A percentile compares a stretch with the other conserved stretches of the same genome.
These are phyloP conservation scores for Cosmopolites sordidus DNA, from an alignment of 2,888 invertebrate species.

Conservation along the genomic window DNA sequence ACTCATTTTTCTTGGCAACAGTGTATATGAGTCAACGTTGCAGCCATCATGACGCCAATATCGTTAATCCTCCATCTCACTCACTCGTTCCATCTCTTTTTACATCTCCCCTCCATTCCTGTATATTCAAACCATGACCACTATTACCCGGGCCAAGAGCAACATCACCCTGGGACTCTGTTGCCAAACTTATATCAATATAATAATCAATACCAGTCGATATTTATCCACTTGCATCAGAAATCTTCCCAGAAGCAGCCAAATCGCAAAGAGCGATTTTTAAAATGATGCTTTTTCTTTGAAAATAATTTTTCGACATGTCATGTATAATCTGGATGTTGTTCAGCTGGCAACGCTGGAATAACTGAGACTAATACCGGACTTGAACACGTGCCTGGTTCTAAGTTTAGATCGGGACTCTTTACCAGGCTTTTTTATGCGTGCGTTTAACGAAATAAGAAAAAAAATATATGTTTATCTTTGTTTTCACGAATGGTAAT, in stretches of 20 bases:
- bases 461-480: background rate
- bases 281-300: too few species aligned
- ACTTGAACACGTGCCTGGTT: conserved; percentile 47
- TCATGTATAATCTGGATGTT: too few species aligned
- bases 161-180: too few species aligned
- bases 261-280: too few species aligned
- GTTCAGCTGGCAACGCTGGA: conserved; percentile 15
- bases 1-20: too few species aligned
- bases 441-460: background rate
- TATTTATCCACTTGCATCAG: too few species aligned
- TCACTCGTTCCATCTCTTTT: background rate
- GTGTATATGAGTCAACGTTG: conserved; percentile 22
- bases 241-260: too few species aligned
- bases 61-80: conserved; percentile 6
- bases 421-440: conserved; percentile 40
- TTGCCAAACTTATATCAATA: too few species aligned
- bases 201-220: too few species aligned
- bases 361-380: conserved; percentile 21
- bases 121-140: background rate
- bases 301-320: too few species aligned
- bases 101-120: background rate
- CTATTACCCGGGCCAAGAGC: too few species aligned
- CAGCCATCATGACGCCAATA: conserved; percentile 27
- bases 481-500: too few species aligned
- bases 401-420: conserved; percentile 49